phyloP scores from a whole-genome alignment of 2,797 vertebrate species.

The Gila robusta region DNA sequence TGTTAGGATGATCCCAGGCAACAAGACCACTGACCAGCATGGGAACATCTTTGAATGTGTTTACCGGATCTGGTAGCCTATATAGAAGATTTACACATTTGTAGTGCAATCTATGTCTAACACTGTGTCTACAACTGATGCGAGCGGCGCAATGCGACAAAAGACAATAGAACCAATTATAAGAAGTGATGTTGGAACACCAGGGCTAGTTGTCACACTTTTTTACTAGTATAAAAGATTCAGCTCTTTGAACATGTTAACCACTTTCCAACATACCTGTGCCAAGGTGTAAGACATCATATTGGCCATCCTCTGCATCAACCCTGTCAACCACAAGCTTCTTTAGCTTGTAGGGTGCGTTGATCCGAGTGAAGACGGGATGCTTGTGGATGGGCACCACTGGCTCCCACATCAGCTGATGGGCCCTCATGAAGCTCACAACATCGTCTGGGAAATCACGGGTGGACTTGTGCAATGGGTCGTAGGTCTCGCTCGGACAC shows the following conservation, averaged over 20 bases:
- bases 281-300: conserved; percentile 84
- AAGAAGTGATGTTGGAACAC: neutral
- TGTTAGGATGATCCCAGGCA: conserved; percentile 56
- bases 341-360: conserved; percentile 74
- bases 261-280: conserved; percentile 77
- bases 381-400: conserved; percentile 78
- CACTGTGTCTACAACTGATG: neutral
- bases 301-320: conserved; percentile 78
- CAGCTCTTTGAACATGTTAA: neutral
- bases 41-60: conserved; percentile 46
- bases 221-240: neutral
- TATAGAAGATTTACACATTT: neutral
- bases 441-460: conserved; percentile 87
- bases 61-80: neutral
- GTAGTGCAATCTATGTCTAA: neutral
- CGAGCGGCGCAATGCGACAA: neutral
- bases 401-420: conserved; percentile 91
- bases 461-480: conserved; percentile 84
- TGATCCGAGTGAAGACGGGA: conserved; percentile 78
- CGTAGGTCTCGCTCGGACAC: conserved; percentile 90
- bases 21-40: conserved; percentile 14
- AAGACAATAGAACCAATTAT: too few species aligned
- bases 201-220: neutral
- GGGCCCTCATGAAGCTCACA: conserved; percentile 87
- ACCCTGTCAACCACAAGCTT: conserved; percentile 85